Evolutionary conservation across 2,797 vertebrate species (phyloP).

Genomic region (Nyctibius grandis): DNA sequence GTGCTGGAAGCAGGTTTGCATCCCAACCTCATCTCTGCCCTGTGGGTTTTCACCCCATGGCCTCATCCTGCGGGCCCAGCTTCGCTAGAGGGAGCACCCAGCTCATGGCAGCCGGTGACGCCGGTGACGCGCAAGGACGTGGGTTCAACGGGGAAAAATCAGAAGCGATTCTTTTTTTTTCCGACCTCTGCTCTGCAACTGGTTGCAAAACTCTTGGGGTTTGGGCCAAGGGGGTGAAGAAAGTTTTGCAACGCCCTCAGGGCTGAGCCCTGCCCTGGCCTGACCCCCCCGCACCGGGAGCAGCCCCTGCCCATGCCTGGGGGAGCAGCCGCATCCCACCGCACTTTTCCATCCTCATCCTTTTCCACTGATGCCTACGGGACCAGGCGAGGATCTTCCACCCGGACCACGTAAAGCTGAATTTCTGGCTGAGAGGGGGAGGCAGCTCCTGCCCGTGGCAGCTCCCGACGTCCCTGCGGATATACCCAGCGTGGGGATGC

Average conservation of each 20-base stretch:
- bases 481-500: neutral
- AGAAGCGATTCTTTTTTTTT: accelerated
- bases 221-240: accelerated
- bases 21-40: neutral
- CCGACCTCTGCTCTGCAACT: accelerated
- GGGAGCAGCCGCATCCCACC: accelerated
- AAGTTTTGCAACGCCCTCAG: neutral
- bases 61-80: accelerated
- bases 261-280: neutral
- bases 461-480: accelerated
- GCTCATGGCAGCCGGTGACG: neutral
- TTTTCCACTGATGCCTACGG: neutral
- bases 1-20: neutral
- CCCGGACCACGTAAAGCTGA: neutral
- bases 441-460: neutral
- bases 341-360: neutral
- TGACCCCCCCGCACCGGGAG: too few species aligned
- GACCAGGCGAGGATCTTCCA: neutral
- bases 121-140: accelerated
- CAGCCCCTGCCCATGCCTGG: accelerated
- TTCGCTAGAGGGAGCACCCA: neutral
- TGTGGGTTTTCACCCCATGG: accelerated
- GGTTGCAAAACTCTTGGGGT: accelerated
- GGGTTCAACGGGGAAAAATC: neutral
- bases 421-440: neutral